Base-by-base conservation (phyloP, 2,888 invertebrate species). In the Zonitis immaculata region DNA sequence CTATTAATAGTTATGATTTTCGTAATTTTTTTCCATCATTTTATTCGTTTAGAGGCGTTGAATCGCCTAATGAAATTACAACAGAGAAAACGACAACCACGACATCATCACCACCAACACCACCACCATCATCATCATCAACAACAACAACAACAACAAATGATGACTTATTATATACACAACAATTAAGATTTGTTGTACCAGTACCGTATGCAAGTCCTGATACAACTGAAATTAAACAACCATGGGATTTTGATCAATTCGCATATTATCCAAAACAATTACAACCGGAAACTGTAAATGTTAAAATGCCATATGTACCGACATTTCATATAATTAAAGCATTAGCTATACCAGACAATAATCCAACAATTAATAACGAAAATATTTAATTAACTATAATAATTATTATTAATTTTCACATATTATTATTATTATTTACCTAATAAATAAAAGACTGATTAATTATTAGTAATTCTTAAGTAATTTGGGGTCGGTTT, bases 311-410 rank as follows among this genome's bases (percentile, higher is more conserved):
- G 35, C 73, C 73, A 3, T 75, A 74, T 51, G 59, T 61, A 44
- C 74, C 74, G 3, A 68, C 67, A 14, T 73, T 71, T 59, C 73
- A 73, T 47, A 66, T 71, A 56, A 72, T 75, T 30, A 72, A 68
- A 62, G 67, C 71, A 3, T 49, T 75, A 39, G 64, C 64, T 7
- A 59, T 75, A 6, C 73, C 74, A 1, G 35, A 35, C 16, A 60
- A 61, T 52, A 57, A 60, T 32, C 51, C 44, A 9, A 44, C 46
- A 30, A 26, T 27, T 8, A 25, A 25, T 16, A 45, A 49, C 27
- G 30, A n/a, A 39, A 22, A 49, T 49, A 32, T 25, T 22, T 45
- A 27, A 25, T 3, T n/a, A 50, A 43, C 18, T 32, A 49, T 43
- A 49, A 47, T 14, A 46, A 47, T 27, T 46, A 47, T 25, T 49